Evolutionary conservation across 2,888 invertebrate genomes (phyloP), one percentile per base, ranked within the genome.

Genomic region (Ichneumoninae sp.): DNA sequence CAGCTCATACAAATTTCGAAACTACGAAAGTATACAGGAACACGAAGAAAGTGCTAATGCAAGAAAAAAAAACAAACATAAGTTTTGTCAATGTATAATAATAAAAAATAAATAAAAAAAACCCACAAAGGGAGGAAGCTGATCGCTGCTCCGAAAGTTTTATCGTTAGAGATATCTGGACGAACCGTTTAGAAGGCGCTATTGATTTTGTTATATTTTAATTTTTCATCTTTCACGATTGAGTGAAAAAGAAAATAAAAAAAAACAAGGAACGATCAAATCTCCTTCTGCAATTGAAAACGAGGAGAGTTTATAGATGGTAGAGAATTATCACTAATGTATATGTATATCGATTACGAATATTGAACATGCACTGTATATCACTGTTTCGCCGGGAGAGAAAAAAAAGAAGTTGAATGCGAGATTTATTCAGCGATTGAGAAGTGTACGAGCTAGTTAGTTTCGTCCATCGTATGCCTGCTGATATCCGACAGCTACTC

Each of bases 381-480:
- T 83, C 57, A 85, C 66, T 70, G 82, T 75, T 83, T 83, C 78
- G 80, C 76, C 36, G 44, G 44, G 10, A 3, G 13, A 44, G 13
- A 16, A 47, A 13, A 74, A 26, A 71, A 40, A 65, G 40, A 36
- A 65, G 52, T 68, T 68, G 66, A 47, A 33, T 52, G 70, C 44
- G 57, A 66, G 30, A 70, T 26, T 76, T 70, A 72, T 72, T 65
- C 54, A 66, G 26, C 30, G 79, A 71, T 68, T 57, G 69, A 60
- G 54, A 65, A 78, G 44, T 66, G 16, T 68, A 62, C 69, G 78
- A 88, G 84, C 57, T 86, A 85, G 79, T 70, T 78, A 70, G 87
- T 89, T 87, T 87, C 84, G 86, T 85, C 89, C 87, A 87, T 72
- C 76, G 86, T 77, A 83, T 82, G 83, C 69, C 75, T 26, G 26